Base-by-base conservation (phyloP, 2,113 vertebrate genomes). In the Mus pahari region DNA sequence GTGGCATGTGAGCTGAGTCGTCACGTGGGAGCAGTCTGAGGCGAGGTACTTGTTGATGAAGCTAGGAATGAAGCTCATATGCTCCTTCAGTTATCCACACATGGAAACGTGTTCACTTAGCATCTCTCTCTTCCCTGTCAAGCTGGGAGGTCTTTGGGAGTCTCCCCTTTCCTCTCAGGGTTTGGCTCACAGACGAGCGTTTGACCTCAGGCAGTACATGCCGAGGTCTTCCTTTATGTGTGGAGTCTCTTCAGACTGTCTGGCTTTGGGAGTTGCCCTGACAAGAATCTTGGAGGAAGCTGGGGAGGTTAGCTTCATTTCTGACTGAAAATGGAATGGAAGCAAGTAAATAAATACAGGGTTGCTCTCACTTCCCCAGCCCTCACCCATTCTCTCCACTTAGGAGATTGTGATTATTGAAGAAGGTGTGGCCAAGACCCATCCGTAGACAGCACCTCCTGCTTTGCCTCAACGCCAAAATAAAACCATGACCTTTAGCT, bases 111-210 rank as follows among this genome's bases (percentile, higher is more conserved):
- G 12, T 1, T 0, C 22, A 4, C 0, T 71, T 8, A 55, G 62
- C 45, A 50, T 22, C 55, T 14, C 78, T n/a, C 58, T 66, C 68
- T 70, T 66, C 39, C 17, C 81, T 71, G 26, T 62, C 94, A 89
- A 86, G 79, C 90, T 94, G 95, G 89, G 93, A 86, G 92, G 94
- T 96, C 79, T 87, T 53, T 33, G 87, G 19, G 5, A 53, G 39
- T 62, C 87, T 92, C 48, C 26, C 33, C 50, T 81, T 84, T 92
- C 66, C 31, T 55, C 86, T 12, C 55, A 48, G 74, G 79, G n/a
- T 60, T 93, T 94, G 81, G 70, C 81, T 64, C 70, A 12, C 3
- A 45, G 50, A 64, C 7, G 7, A 66, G 60, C 7, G 7, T 48
- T 48, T 95, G 82, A 92, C 93, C 89, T 45, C 70, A 60, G 50